Evolutionary conservation across 2,888 invertebrate species (phyloP), one percentile per base, ranked within the genome.

Genomic region (Acronicta psi): DNA sequence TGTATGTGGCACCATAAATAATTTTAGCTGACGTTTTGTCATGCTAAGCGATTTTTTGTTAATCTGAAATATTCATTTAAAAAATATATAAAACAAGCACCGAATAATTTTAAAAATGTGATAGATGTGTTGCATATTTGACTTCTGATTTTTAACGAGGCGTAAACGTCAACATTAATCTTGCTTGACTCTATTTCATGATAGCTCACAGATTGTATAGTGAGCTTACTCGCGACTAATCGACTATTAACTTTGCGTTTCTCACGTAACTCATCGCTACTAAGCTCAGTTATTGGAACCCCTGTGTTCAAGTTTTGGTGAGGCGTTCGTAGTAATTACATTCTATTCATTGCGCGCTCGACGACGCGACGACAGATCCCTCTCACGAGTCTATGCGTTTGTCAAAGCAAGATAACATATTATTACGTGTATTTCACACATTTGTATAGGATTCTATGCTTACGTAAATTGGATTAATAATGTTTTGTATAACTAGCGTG

Each of bases 281-380:
- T n/a, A 31, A 5, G 36, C 58, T 54, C 37, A 46, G 54, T 47
- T 61, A 70, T 62, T 69, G 56, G 49, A 52, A 67, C 59, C 41
- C 41, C 43, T 61, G 47, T 60, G 50, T 59, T 58, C 57, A 67
- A 70, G 64, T 77, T 78, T 68, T 59, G 50, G 44, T 74, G 71
- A 57, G 56, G 59, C 54, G 53, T 62, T 71, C 67, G 44, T 61
- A 66, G 75, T 84, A 80, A 84, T 83, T 81, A 83, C 70, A 64
- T 56, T 59, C 80, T 75, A 84, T 83, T 84, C 84, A 83, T 58
- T 55, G 68, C 64, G 47, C 29, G 56, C 64, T 59, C 38, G 43
- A 31, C 13, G 44, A 50, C 59, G 41, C 45, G 40, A 46, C 34
- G 49, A 58, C 58, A 36, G 40, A 47, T 45, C 34, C 43, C 42